phyloP scores from a whole-genome alignment of 2,113 vertebrate genomes.

The Clinocottus analis region DNA sequence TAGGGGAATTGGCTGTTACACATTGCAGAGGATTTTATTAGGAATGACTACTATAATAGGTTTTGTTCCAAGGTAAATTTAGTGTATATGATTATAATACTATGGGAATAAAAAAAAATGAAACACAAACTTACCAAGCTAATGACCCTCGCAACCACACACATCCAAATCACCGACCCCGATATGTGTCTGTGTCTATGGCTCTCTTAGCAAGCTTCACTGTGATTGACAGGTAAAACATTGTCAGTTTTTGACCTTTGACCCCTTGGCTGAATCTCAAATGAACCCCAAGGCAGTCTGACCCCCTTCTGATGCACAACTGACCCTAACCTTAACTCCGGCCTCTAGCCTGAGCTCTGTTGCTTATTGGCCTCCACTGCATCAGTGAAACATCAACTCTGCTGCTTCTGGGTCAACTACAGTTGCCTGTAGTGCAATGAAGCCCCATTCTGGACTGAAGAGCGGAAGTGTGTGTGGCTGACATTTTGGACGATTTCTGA shows the following conservation, averaged over 20 bases:
- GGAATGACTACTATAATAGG: not conserved
- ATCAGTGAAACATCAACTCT: slow-evolving; percentile 3
- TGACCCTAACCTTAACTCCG: slow-evolving; percentile 33
- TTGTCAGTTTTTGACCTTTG: slow-evolving; percentile 54
- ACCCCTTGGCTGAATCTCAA: slow-evolving; percentile 50
- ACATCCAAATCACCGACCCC: slow-evolving; percentile 27
- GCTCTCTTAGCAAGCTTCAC: slow-evolving; percentile 11
- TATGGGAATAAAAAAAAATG: not conserved
- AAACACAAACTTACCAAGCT: slow-evolving; percentile 4
- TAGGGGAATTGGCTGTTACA: not conserved
- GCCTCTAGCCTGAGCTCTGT: slow-evolving; percentile 1
- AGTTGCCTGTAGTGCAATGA: not conserved
- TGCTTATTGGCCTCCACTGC: not conserved
- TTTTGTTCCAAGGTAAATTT: not conserved
- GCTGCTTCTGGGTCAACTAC: not conserved
- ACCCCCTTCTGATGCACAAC: slow-evolving; percentile 20
- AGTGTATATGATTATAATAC: not conserved
- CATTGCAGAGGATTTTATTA: not conserved
- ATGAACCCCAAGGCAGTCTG: slow-evolving; percentile 43
- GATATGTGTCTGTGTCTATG: slow-evolving; percentile 21
- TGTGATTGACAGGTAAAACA: slow-evolving; percentile 65
- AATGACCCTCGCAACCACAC: slow-evolving; percentile 38
- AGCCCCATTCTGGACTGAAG: not conserved
- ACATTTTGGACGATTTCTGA: not conserved
- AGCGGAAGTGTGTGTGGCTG: too few species aligned